A percentile compares a stretch with the other conserved stretches of the same genome.
Conservation (phyloP, 2,797 vertebrate species). For the Crossoptilon crossoptilon region DNA sequence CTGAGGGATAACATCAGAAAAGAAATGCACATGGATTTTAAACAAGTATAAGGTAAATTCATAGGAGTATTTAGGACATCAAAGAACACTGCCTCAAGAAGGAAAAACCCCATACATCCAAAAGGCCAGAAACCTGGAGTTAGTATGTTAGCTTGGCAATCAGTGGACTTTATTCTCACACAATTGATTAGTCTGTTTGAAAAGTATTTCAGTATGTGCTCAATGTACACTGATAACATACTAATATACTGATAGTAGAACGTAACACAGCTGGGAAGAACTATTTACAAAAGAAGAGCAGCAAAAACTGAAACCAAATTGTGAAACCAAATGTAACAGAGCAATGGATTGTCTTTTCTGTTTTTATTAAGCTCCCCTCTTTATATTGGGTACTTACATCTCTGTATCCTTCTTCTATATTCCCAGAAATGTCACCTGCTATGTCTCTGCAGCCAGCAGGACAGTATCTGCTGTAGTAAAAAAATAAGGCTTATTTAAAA, state of each 20-base stretch:
- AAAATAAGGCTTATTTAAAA: slow-evolving; percentile 42
- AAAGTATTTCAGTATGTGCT: background rate
- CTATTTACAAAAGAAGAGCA: background rate
- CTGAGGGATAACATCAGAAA: background rate
- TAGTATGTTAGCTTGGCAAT: slow-evolving; percentile 1
- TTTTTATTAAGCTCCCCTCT: background rate
- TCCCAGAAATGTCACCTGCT: slow-evolving; percentile 86
- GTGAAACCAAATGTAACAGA: background rate
- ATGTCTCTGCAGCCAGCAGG: slow-evolving; percentile 88
- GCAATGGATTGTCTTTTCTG: background rate
- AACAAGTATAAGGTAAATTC: background rate
- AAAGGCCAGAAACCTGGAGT: slow-evolving; percentile 6
- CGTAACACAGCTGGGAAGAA: slow-evolving; percentile 6
- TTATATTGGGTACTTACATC: slow-evolving; percentile 83
- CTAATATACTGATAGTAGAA: slow-evolving; percentile 29
- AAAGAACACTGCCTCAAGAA: background rate
- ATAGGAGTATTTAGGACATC: background rate
- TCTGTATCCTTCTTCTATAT: slow-evolving; percentile 86
- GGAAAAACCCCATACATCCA: background rate
- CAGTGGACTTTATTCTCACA: slow-evolving; percentile 52
- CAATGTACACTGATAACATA: background rate
- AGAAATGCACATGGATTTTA: background rate
- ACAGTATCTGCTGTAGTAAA: slow-evolving; percentile 85
- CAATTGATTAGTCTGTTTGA: slow-evolving; percentile 33
- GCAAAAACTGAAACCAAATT: background rate